A percentile compares a stretch with the other conserved stretches of the same genome.
phyloP scores from a whole-genome alignment of 2,888 invertebrate genomes.

The Caenorhabditis imperialis region DNA sequence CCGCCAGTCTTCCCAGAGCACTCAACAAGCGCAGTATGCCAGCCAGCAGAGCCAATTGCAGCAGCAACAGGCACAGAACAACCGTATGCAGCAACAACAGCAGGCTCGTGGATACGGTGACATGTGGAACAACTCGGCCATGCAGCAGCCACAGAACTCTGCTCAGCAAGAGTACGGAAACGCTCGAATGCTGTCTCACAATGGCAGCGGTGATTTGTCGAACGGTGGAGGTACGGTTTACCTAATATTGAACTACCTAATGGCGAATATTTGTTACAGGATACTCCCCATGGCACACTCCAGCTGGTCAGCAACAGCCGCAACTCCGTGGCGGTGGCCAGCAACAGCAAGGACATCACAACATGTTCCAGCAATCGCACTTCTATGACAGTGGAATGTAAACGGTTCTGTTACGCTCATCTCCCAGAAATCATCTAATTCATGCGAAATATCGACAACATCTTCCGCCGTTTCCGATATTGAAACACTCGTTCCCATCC shows the following conservation, averaged over 20 bases:
- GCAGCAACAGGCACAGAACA: constrained; percentile 42
- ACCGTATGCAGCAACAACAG: constrained; percentile 42
- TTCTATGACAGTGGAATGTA: constrained; percentile 45
- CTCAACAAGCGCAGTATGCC: constrained; percentile 3
- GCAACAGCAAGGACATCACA: constrained; percentile 30
- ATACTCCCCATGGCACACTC: constrained; percentile 35
- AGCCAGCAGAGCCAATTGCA: constrained; percentile 36
- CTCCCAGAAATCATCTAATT: neutral
- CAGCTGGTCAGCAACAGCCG: constrained; percentile 13
- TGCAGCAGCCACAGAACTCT: constrained; percentile 27
- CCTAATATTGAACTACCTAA: no score
- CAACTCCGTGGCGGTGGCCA: constrained; percentile 23
- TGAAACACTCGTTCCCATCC: neutral
- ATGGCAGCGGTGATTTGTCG: constrained; percentile 31
- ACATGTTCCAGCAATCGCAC: constrained; percentile 30
- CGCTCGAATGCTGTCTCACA: constrained; percentile 34
- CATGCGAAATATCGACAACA: neutral
- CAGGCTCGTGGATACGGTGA: constrained; percentile 30
- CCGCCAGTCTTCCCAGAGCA: constrained; percentile 7
- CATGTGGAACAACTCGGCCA: constrained; percentile 22
- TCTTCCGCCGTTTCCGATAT: neutral
- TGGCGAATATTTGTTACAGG: constrained; percentile 12
- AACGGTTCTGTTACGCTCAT: neutral
- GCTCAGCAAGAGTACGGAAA: constrained; percentile 21
- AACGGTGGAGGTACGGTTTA: constrained; percentile 22